These are phyloP conservation scores for Verasper variegatus DNA, from an alignment of 2,113 vertebrate species.

Conservation along the genomic window DNA sequence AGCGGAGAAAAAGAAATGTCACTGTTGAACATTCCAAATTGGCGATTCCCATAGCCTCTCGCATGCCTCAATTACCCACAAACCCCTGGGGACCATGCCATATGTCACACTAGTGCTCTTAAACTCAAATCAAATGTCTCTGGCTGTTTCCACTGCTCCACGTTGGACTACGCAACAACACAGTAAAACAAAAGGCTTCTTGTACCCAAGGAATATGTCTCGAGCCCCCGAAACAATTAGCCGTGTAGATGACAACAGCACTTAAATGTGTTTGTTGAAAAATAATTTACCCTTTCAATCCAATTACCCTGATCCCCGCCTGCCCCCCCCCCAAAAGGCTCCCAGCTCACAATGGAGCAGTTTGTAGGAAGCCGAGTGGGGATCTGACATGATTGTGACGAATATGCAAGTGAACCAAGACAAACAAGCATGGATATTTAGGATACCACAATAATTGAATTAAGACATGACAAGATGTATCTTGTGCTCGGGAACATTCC, in stretches of 20 bases:
- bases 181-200: slow-evolving; percentile 55
- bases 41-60: slow-evolving; percentile 48
- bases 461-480: slow-evolving; percentile 55
- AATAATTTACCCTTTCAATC: slow-evolving; percentile 62
- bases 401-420: slow-evolving; percentile 62
- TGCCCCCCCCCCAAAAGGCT: slow-evolving; percentile 21
- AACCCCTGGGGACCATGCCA: slow-evolving; percentile 44
- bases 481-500: slow-evolving; percentile 24
- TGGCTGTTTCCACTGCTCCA: slow-evolving; percentile 36
- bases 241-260: slow-evolving; percentile 48
- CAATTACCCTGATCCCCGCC: slow-evolving; percentile 57
- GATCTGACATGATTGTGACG: slow-evolving; percentile 57
- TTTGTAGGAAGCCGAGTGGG: slow-evolving; percentile 50
- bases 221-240: slow-evolving; percentile 57
- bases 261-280: slow-evolving; percentile 57
- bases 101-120: slow-evolving; percentile 51
- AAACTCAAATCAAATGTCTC: slow-evolving; percentile 64
- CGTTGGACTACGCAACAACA: slow-evolving; percentile 38
- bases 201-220: slow-evolving; percentile 32
- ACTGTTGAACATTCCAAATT: slow-evolving; percentile 33
- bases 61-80: slow-evolving; percentile 52
- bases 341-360: slow-evolving; percentile 51
- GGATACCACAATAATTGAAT: slow-evolving; percentile 60
- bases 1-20: slow-evolving; percentile 44
- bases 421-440: slow-evolving; percentile 59